phyloP scores from a whole-genome alignment of 1,140 invertebrate species.

The Bombyx mori region ASM3026992v2 NC_085111.1:7598001-7598500 shows the following conservation, averaged over 20 bases:
- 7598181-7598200: background rate
- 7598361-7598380: conserved; percentile 47
- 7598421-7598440: conserved; percentile 44
- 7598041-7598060: no score
- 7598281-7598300: conserved; percentile 61
- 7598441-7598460: background rate
- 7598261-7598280: conserved; percentile 58
- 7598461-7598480: background rate
- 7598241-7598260: conserved; percentile 42
- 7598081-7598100: no score
- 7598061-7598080: no score
- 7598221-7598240: background rate
- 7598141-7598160: no score
- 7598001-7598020: no score
- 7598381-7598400: conserved; percentile 51
- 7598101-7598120: no score
- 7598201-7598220: background rate
- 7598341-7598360: conserved; percentile 52
- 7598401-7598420: conserved; percentile 50
- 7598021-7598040: no score
- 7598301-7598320: conserved; percentile 52
- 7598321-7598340: conserved; percentile 40
- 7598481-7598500: no score
- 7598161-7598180: no score
- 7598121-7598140: no score